Evolutionary conservation across 2,113 vertebrate genomes (phyloP).

Genomic region (Charadrius vociferus): DNA sequence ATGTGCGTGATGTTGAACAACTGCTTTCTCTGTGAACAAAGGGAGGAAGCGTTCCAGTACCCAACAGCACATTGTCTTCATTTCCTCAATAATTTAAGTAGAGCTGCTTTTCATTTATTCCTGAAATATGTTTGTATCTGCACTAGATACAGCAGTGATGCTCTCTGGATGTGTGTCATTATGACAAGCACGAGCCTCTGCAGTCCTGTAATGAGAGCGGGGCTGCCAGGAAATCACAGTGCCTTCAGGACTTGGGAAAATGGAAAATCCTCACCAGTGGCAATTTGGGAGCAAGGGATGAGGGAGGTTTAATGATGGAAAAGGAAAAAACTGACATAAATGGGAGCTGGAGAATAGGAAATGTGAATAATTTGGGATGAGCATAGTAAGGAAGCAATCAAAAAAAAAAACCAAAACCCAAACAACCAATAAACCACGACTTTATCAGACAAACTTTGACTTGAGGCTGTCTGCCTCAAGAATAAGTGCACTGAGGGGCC

Average conservation of each 20-base stretch:
- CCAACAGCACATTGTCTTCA: not conserved
- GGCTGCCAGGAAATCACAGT: not conserved
- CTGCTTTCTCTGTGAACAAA: not conserved
- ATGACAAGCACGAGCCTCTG: not conserved
- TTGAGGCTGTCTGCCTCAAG: not conserved
- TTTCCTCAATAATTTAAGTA: not conserved
- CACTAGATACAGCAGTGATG: not conserved
- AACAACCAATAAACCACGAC: not conserved
- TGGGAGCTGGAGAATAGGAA: not conserved
- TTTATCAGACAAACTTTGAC: not conserved
- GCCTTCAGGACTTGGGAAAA: not conserved
- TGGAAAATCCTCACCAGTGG: not conserved
- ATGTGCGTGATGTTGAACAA: accelerated
- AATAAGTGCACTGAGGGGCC: not conserved
- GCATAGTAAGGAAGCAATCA: not conserved
- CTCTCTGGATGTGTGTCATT: not conserved
- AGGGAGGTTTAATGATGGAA: not conserved
- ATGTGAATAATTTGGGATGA: not conserved
- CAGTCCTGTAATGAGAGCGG: not conserved
- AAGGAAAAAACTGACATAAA: not conserved
- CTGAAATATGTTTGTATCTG: not conserved
- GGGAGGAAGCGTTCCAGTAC: not conserved
- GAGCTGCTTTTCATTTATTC: not conserved
- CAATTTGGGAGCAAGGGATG: not conserved
- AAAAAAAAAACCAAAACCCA: not conserved